A percentile compares a stretch with the other conserved stretches of the same genome.
These are phyloP conservation scores for Rhadina sibilatrix DNA, from an alignment of 2,113 vertebrate genomes.

Conservation along the genomic window DNA sequence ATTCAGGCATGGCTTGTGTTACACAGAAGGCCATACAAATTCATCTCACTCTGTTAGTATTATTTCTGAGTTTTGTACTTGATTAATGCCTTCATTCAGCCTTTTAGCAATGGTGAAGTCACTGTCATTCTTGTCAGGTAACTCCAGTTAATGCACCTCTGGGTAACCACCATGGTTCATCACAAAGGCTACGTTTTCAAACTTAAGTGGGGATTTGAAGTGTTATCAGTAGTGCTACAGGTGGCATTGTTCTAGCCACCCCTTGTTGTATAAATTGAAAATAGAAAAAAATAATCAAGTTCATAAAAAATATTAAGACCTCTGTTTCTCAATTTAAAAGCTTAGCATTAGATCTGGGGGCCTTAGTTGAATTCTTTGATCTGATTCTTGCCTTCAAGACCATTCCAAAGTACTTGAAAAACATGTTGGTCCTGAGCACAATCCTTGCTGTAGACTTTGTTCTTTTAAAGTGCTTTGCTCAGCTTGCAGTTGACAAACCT, in stretches of 20 bases:
- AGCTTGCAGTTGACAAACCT: not conserved
- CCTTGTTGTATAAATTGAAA: not conserved
- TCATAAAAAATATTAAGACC: not conserved
- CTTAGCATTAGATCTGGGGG: not conserved
- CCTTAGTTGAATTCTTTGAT: not conserved
- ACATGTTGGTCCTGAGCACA: not conserved
- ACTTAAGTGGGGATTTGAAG: not conserved
- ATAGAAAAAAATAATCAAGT: not conserved
- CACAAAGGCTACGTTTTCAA: not conserved
- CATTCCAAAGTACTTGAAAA: not conserved
- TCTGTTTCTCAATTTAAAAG: not conserved
- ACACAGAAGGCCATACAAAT: not conserved
- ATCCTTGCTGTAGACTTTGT: not conserved
- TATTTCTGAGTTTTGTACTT: not conserved
- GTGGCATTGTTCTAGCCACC: not conserved
- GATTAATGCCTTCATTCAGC: not conserved
- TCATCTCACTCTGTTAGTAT: not conserved
- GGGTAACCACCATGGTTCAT: not conserved
- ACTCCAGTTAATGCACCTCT: not conserved
- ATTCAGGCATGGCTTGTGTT: not conserved
- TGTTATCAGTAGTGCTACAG: not conserved
- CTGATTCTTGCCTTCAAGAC: not conserved
- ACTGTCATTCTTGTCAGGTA: not conserved
- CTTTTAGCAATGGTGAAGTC: not conserved
- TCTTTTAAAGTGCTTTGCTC: not conserved